phyloP scores from a whole-genome alignment of 2,888 invertebrate genomes.

The Tigriopus californicus region DNA sequence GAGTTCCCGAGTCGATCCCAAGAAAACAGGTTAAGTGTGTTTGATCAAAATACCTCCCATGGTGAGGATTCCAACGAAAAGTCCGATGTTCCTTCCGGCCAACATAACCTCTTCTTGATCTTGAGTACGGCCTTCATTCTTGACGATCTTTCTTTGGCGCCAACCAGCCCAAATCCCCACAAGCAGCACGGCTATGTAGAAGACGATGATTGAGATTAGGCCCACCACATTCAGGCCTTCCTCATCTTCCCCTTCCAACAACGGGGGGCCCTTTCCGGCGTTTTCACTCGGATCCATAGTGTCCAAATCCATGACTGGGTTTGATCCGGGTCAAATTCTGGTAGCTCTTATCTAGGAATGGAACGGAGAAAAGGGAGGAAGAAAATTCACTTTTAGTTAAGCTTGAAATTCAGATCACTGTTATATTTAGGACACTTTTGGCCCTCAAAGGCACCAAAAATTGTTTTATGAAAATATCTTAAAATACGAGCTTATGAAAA shows the following conservation, averaged over 20 bases:
- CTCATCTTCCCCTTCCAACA: not conserved
- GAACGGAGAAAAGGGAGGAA: too few species aligned
- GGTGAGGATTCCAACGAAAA: conserved; percentile 47
- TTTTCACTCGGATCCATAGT: not conserved
- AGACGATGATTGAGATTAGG: conserved; percentile 42
- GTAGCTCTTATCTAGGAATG: too few species aligned
- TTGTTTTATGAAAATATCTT: too few species aligned
- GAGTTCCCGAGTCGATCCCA: too few species aligned
- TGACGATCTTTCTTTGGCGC: conserved; percentile 32
- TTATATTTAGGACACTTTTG: too few species aligned
- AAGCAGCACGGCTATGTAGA: conserved; percentile 42
- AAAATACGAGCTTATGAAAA: too few species aligned
- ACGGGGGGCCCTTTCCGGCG: not conserved
- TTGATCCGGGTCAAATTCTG: too few species aligned
- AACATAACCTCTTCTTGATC: conserved; percentile 46
- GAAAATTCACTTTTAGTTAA: too few species aligned
- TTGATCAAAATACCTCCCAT: conserved; percentile 47
- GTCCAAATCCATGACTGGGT: too few species aligned
- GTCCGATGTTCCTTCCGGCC: conserved; percentile 44
- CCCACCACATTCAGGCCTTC: conserved; percentile 35
- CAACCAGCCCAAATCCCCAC: conserved; percentile 46
- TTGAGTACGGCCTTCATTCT: conserved; percentile 22
- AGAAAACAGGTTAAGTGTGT: too few species aligned
- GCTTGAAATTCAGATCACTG: too few species aligned
- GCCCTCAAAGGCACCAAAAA: too few species aligned